Evolutionary conservation across 2,113 vertebrate genomes (phyloP), one percentile per base, ranked within the genome.

Genomic region (Hyla sarda): DNA sequence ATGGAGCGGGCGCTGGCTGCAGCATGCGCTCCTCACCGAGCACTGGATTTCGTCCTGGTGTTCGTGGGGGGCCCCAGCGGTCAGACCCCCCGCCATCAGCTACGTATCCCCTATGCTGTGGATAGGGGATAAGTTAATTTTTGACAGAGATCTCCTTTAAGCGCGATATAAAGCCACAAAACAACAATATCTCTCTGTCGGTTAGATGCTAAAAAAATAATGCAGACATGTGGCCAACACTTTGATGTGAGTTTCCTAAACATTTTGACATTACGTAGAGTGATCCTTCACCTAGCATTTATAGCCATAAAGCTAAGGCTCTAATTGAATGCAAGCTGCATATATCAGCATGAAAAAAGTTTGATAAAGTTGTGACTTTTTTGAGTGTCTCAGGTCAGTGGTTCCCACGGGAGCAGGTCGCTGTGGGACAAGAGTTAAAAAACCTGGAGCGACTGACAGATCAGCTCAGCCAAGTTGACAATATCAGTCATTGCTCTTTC

Each of bases 401-500:
- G 54, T 16, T 87, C 85, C 78, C 77, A 81, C 3, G 25, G 85
- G 85, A 82, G 56, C 19, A 74, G 65, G 78, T 32, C 67, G 37
- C 84, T 71, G 62, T 23, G 76, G 84, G 84, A 86, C 84, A 81
- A 28, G 62, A 86, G 65, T 81, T 81, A 58, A 80, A 86, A 79
- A 79, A 79, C 60, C 75, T 37, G 62, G 84, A 80, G 41, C 78
- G 28, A 81, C 85, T 87, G 85, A 87, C 85, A 87, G 85, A 74
- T 87, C 77, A 10, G 84, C 84, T 86, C 76, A 86, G 76, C 80
- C 84, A 72, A 86, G 67, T 87, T 87, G 85, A 87, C 85, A 82
- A 87, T 87, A 82, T 87, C 85, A 81, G 77, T 87, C 78, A 82
- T 67, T 80, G 77, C 77, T 87, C 85, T 87, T 87, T 87, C 85